A percentile compares a stretch with the other conserved stretches of the same genome.
phyloP scores from a whole-genome alignment of 2,888 invertebrate genomes.

The Epirrhoe alternata region DNA sequence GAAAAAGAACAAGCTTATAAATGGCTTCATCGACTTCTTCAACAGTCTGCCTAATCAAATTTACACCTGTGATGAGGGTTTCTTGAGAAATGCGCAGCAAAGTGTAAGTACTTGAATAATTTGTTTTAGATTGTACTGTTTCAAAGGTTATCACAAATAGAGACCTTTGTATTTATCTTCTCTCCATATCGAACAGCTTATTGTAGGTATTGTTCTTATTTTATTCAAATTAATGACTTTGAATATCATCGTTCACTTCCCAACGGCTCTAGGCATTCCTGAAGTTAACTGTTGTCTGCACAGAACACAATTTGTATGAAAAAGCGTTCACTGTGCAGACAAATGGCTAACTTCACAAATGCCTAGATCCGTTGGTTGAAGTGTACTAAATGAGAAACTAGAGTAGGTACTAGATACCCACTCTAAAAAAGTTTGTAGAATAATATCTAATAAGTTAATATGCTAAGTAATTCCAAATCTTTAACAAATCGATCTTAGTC shows the following conservation, averaged over 20 bases:
- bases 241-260: neutral
- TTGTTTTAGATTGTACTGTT: constrained; percentile 18
- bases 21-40: constrained; percentile 74
- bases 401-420: too few relatives aligned
- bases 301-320: too few relatives aligned
- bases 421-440: too few relatives aligned
- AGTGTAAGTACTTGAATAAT: constrained; percentile 66
- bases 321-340: too few relatives aligned
- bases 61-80: constrained; percentile 75
- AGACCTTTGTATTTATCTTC: constrained; percentile 33
- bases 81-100: constrained; percentile 72
- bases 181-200: constrained; percentile 19
- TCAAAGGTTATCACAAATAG: constrained; percentile 46
- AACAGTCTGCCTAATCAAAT: constrained; percentile 76
- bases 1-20: constrained; percentile 61
- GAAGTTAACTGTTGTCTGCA: too few relatives aligned
- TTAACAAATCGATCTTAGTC: too few relatives aligned
- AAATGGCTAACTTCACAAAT: too few relatives aligned
- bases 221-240: neutral
- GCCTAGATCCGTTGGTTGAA: too few relatives aligned
- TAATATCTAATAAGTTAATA: too few relatives aligned
- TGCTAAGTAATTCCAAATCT: neutral
- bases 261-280: neutral
- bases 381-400: too few relatives aligned
- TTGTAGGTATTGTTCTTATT: constrained; percentile 6